These are phyloP conservation scores for Oreochromis aureus DNA, from an alignment of 2,113 vertebrate genomes.

Conservation along the genomic window DNA sequence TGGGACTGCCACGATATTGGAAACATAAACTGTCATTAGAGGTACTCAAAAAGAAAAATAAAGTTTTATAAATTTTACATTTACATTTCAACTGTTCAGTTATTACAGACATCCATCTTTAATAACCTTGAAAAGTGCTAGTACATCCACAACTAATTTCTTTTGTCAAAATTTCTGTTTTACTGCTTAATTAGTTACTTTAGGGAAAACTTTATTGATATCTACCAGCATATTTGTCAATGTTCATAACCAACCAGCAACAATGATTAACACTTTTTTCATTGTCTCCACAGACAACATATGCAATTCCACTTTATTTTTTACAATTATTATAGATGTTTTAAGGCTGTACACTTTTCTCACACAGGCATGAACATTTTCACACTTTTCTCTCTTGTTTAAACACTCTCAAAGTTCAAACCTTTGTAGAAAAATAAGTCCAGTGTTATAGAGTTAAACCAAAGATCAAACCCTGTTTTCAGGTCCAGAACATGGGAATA, in stretches of 20 bases:
- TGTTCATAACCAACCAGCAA: background rate
- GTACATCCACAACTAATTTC: background rate
- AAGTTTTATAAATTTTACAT: background rate
- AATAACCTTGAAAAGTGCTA: background rate
- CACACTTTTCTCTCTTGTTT: background rate
- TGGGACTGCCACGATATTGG: background rate
- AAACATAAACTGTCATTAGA: background rate
- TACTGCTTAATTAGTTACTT: background rate
- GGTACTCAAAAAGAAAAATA: fast-evolving
- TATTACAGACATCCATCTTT: background rate
- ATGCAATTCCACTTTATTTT: background rate
- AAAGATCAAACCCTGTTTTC: background rate
- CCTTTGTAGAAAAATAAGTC: background rate
- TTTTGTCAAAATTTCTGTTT: background rate
- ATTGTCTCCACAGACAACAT: background rate
- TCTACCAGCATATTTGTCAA: background rate
- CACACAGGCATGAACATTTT: background rate
- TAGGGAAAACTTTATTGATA: background rate
- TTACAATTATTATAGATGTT: background rate
- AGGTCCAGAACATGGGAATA: background rate
- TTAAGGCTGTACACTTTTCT: background rate
- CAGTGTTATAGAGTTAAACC: background rate
- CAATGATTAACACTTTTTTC: background rate
- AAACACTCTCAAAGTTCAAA: background rate
- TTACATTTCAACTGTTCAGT: background rate